A percentile compares a stretch with the other conserved stretches of the same genome.
These are phyloP conservation scores for Planococcus citri DNA, from an alignment of 1,140 invertebrate genomes.

Conservation along the genomic window DNA sequence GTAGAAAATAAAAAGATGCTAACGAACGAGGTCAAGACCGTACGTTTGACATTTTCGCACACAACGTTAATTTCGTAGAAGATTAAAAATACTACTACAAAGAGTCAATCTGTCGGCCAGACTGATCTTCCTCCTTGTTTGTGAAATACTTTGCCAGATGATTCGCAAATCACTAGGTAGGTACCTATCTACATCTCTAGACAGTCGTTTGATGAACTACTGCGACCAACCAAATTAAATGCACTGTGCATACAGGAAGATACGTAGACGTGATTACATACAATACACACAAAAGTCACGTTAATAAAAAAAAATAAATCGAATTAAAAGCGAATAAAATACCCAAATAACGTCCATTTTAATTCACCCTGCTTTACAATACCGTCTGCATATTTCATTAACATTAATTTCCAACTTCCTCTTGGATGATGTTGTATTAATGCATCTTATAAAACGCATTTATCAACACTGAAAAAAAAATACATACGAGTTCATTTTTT, in stretches of 20 bases:
- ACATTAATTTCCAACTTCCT: background rate
- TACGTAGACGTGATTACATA: background rate
- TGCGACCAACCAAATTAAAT: too few species aligned
- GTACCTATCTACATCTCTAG: too few species aligned
- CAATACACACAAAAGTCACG: background rate
- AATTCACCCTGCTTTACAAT: background rate
- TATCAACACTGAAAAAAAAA: background rate
- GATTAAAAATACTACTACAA: background rate
- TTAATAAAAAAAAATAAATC: background rate
- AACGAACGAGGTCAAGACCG: constrained; percentile 5
- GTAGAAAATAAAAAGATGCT: background rate
- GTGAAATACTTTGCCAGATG: too few species aligned
- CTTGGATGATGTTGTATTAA: background rate
- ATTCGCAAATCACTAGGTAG: too few species aligned
- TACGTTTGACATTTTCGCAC: background rate
- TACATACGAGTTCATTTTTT: background rate
- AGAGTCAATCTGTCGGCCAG: background rate
- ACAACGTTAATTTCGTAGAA: background rate
- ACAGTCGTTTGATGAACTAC: too few species aligned
- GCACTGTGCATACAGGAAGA: background rate
- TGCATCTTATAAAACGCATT: background rate
- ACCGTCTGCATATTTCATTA: background rate
- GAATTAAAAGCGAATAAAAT: background rate
- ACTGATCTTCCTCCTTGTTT: too few species aligned
- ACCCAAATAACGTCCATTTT: background rate